Conservation (phyloP, 2,797 vertebrate genomes). For the Streptopelia turtur region DNA sequence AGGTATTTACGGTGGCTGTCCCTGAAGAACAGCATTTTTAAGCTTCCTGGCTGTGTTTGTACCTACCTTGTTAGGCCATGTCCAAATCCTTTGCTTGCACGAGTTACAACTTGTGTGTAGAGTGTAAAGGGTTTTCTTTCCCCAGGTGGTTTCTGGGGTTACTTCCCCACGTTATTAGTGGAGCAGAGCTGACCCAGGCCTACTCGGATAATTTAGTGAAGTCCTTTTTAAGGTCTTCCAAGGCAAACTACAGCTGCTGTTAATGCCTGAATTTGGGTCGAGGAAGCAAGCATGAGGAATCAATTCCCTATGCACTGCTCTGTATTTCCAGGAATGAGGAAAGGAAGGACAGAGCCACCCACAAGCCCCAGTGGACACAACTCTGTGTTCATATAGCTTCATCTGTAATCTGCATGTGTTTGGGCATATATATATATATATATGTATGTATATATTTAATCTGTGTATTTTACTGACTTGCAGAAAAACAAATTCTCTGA, state of each 20-base stretch:
- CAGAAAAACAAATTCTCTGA: not conserved
- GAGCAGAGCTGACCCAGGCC: not conserved
- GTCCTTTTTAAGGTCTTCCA: not conserved
- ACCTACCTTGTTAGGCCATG: not conserved
- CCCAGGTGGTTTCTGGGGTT: rapidly evolving
- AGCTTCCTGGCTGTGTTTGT: not conserved
- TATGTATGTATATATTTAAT: not conserved
- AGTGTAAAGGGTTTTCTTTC: not conserved
- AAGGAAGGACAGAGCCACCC: not conserved
- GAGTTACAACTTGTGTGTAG: not conserved
- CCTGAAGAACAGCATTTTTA: not conserved
- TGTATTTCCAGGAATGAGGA: not conserved
- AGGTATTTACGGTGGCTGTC: not conserved
- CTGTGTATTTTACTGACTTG: not conserved
- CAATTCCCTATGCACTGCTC: not conserved
- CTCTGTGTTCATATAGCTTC: rapidly evolving
- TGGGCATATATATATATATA: not conserved
- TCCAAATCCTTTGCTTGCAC: not conserved
- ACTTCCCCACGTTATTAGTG: not conserved
- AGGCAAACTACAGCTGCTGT: not conserved
- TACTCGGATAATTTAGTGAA: not conserved
- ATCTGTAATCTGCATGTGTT: not conserved
- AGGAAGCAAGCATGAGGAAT: not conserved
- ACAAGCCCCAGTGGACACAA: not conserved
- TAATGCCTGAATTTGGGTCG: not conserved